phyloP scores from a whole-genome alignment of 2,797 vertebrate species.

The Amphiprion clarkii region DNA sequence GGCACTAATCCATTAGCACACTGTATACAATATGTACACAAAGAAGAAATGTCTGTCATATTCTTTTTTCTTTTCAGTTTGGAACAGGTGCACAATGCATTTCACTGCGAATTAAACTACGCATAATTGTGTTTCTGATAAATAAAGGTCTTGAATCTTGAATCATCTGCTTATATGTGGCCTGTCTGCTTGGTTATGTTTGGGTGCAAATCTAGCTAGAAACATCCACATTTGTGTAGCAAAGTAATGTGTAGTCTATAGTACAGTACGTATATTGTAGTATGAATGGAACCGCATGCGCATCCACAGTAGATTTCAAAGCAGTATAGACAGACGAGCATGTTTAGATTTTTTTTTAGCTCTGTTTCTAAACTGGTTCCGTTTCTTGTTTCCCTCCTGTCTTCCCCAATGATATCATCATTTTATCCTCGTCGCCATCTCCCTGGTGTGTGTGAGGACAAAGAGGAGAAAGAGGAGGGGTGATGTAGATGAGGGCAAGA shows the following conservation, averaged over 20 bases:
- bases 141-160: too few species aligned
- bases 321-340: not conserved
- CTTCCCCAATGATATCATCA: constrained; percentile 17
- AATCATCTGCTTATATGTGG: too few species aligned
- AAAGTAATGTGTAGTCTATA: too few species aligned
- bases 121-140: too few species aligned
- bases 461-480: not conserved
- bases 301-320: not conserved
- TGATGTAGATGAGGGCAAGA: not conserved
- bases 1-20: not conserved
- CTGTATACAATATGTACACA: not conserved
- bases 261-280: not conserved
- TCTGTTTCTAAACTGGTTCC: not conserved
- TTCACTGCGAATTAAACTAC: too few species aligned
- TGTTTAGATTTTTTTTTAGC: too few species aligned
- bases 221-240: too few species aligned
- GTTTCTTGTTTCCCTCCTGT: constrained; percentile 7
- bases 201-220: too few species aligned
- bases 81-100: too few species aligned
- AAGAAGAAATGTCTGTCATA: not conserved
- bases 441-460: constrained; percentile 3
- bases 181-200: too few species aligned
- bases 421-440: constrained; percentile 8
- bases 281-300: not conserved
- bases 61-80: too few species aligned